Evolutionary conservation across 2,113 vertebrate species (phyloP).

Genomic region (Bungarus multicinctus): DNA sequence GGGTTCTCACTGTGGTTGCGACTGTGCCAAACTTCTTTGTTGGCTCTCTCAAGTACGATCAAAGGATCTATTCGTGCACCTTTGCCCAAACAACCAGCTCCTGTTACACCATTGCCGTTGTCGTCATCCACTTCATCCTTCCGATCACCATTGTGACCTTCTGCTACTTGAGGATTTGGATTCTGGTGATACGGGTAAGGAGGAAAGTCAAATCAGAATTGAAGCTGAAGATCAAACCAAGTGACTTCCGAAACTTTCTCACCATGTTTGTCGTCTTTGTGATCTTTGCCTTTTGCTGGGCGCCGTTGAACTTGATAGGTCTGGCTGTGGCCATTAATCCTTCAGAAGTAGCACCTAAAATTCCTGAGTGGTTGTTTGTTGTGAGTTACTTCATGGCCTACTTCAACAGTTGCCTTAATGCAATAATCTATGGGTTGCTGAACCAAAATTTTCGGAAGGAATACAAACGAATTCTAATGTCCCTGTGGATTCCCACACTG

Average conservation of each 20-base stretch:
- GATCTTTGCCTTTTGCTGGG: constrained; percentile 92
- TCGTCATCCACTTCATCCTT: constrained; percentile 86
- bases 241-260: constrained; percentile 84
- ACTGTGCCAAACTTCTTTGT: constrained; percentile 85
- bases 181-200: constrained; percentile 83
- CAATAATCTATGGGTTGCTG: constrained; percentile 88
- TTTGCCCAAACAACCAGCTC: constrained; percentile 85
- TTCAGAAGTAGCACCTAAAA: constrained; percentile 73
- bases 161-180: constrained; percentile 90
- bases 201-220: constrained; percentile 80
- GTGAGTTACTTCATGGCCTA: constrained; percentile 93
- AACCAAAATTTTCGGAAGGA: constrained; percentile 91
- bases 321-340: constrained; percentile 84
- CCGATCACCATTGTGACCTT: constrained; percentile 87
- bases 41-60: constrained; percentile 86
- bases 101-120: constrained; percentile 80
- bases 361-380: constrained; percentile 89
- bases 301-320: constrained; percentile 88
- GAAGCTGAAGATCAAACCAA: constrained; percentile 71
- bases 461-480: constrained; percentile 84
- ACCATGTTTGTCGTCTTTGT: constrained; percentile 93
- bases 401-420: constrained; percentile 94
- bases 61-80: constrained; percentile 86
- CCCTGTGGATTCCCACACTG: constrained; percentile 78
- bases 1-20: constrained; percentile 80